Evolutionary conservation across 2,888 invertebrate genomes (phyloP).

Genomic region (Conistra vaccinii): DNA sequence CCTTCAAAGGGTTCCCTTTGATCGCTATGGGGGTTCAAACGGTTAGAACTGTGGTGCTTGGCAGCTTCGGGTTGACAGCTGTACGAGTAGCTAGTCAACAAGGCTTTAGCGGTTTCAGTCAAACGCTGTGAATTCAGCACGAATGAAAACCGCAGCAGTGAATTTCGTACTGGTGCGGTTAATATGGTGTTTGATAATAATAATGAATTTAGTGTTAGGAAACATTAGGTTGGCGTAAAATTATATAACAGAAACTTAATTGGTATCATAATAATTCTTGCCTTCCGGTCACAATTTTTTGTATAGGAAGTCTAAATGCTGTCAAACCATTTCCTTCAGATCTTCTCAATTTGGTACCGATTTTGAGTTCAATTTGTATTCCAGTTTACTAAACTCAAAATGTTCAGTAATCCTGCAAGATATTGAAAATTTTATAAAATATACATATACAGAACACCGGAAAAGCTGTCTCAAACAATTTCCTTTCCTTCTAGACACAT

Average conservation of each 20-base stretch:
- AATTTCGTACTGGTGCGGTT: slow-evolving; percentile 19
- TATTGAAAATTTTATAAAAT: neutral
- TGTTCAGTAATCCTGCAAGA: slow-evolving; percentile 3
- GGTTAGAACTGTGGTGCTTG: slow-evolving; percentile 29
- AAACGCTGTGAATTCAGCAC: slow-evolving; percentile 38
- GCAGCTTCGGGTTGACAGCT: slow-evolving; percentile 35
- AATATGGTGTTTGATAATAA: slow-evolving; percentile 12
- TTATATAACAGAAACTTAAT: neutral
- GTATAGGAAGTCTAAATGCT: no score
- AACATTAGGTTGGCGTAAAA: slow-evolving; percentile 2
- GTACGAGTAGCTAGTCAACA: slow-evolving; percentile 45
- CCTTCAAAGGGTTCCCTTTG: slow-evolving; percentile 17
- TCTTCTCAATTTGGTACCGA: neutral
- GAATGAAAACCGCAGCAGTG: slow-evolving; percentile 51
- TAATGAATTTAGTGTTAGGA: slow-evolving; percentile 35
- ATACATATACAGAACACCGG: neutral
- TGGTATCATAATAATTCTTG: no score
- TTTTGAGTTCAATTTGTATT: neutral
- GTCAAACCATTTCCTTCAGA: neutral
- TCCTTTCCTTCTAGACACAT: slow-evolving; percentile 12
- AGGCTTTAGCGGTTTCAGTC: slow-evolving; percentile 42
- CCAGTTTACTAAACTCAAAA: neutral
- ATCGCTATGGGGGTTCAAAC: slow-evolving; percentile 38
- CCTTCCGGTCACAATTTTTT: no score
- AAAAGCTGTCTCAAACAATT: neutral